Conservation (phyloP, 2,797 vertebrate species). For the Enteromius anoplus region DNA sequence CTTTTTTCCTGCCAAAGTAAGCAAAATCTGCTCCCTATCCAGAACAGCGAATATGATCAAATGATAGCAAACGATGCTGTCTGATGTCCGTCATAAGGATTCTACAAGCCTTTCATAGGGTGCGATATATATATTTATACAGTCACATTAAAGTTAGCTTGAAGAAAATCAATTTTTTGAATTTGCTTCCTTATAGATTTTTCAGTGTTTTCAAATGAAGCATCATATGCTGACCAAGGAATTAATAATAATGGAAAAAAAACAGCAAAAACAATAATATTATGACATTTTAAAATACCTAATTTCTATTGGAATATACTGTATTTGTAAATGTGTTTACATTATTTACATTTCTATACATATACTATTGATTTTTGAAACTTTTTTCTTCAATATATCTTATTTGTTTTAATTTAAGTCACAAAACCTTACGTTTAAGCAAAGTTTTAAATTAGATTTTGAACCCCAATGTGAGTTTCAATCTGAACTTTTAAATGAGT, state of each 20-base stretch:
- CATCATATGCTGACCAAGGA: neutral
- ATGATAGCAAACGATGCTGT: slow-evolving; percentile 36
- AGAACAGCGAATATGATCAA: slow-evolving; percentile 40
- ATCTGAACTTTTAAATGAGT: neutral
- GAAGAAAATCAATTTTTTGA: neutral
- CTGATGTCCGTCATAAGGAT: slow-evolving; percentile 40
- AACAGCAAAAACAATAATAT: neutral
- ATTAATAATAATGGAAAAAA: neutral
- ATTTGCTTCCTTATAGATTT: neutral
- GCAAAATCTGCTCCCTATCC: slow-evolving; percentile 40
- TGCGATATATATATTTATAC: neutral
- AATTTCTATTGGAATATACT: no score
- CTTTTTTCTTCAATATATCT: no score
- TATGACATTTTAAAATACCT: no score
- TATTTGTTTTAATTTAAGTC: no score
- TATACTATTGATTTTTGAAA: no score
- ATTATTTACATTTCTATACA: no score
- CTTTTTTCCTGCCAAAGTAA: slow-evolving; percentile 54
- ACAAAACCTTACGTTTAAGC: neutral
- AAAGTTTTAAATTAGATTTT: neutral
- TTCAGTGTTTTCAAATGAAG: neutral
- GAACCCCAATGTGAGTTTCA: neutral
- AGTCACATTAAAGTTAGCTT: neutral
- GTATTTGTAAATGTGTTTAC: no score
- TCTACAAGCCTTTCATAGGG: slow-evolving; percentile 9